Base-by-base conservation (phyloP, 1,140 invertebrate genomes). In the Batillaria attramentaria region DNA sequence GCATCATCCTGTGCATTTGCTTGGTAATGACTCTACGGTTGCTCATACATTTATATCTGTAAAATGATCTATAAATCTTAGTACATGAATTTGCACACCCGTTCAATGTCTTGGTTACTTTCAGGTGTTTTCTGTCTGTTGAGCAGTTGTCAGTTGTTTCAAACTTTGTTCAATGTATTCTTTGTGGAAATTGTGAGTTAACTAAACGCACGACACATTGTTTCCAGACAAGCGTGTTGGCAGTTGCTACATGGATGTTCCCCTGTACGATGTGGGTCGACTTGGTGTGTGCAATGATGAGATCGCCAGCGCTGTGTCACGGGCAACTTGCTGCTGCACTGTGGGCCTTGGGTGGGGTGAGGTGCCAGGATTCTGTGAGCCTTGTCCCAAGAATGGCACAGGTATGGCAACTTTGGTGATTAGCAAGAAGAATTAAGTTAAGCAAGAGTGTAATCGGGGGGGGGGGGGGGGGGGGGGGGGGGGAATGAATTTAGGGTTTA, bases 281-380 rank as follows among this genome's bases (percentile, higher is more conserved):
- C 83, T 91, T 66, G 91, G 90, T 37, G 83, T 91, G 20, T 94
- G 93, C 84, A 86, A 88, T 24, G 88, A 91, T 41, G 93, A 90
- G 90, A 93, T 93, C 88, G 95, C 93, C 4, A 87, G 91, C 20
- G 88, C 91, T 80, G 93, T 96, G 2, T 95, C 95, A 0, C 94
- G 94, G 89, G 94, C 96, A 0, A 94, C 95, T 0, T 97, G 96
- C 87, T 97, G 96, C 87, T 97, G 96, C 89, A 95, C 95, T 68
- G 93, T 96, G 28, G 96, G 96, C 57, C 93, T 92, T 80, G 95
- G 94, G 0, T 97, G 96, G 96, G 96, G 96, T 33, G 94, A 95
- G 41, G 79, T 82, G 24, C 79, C 75, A 28, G 88, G 87, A 1
- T 91, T 93, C 65, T 97, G 96, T 91, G 95, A 97, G 86, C 85